Conservation (phyloP, 2,113 vertebrate species). For the Leptobrachium leishanense region DNA sequence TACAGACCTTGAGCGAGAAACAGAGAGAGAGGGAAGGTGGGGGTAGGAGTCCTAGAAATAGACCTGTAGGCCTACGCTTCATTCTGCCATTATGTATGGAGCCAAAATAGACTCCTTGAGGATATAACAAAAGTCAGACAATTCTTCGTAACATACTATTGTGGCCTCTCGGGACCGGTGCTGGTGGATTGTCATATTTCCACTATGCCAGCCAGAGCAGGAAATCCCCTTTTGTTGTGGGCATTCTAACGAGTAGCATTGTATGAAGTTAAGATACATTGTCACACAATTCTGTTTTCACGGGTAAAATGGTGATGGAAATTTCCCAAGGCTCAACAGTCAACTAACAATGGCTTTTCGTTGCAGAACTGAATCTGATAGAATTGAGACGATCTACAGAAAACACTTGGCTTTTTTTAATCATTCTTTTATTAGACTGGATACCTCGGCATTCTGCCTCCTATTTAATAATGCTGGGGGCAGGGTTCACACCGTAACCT, state of each 20-base stretch:
- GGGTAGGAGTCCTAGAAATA: constrained; percentile 22
- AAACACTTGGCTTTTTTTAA: too few relatives aligned
- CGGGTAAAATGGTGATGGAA: neutral
- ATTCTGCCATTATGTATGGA: constrained; percentile 9
- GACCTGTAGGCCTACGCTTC: constrained; percentile 10
- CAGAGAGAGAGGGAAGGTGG: neutral
- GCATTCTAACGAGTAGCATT: constrained; percentile 2
- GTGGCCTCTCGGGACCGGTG: constrained; percentile 14
- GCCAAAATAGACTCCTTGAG: constrained; percentile 20
- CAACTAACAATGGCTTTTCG: neutral
- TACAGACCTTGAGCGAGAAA: constrained; percentile 34
- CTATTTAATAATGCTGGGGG: too few relatives aligned
- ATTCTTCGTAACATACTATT: constrained; percentile 20
- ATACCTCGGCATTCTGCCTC: too few relatives aligned
- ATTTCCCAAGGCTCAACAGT: neutral
- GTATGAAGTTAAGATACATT: neutral
- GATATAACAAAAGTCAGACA: constrained; percentile 30
- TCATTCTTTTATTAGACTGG: too few relatives aligned
- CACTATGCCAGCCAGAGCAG: neutral
- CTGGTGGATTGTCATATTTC: constrained; percentile 12
- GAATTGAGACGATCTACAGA: too few relatives aligned
- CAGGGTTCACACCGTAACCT: too few relatives aligned
- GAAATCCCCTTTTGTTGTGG: constrained; percentile 1
- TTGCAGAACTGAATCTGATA: neutral
- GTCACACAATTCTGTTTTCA: neutral